Evolutionary conservation across 2,113 vertebrate genomes (phyloP).

Genomic region (Lethenteron camtschaticum): DNA sequence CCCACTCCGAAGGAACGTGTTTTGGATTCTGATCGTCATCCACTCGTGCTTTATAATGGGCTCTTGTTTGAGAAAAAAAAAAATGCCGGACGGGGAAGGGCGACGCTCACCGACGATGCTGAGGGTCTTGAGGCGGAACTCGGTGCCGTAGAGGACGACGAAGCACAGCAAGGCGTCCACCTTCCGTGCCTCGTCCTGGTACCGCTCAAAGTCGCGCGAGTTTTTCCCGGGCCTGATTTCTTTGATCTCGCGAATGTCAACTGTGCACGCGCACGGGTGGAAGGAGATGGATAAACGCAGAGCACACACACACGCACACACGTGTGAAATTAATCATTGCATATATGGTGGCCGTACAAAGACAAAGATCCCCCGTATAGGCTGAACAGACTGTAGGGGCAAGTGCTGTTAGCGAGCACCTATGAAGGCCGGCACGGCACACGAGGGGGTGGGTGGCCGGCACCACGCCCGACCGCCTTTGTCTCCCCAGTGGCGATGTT

Average conservation of each 20-base stretch:
- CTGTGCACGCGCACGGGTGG: constrained; percentile 16
- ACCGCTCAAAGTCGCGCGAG: constrained; percentile 52
- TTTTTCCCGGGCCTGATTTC: constrained; percentile 50
- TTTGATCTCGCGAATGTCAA: constrained; percentile 51
- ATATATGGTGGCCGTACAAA: too few relatives aligned
- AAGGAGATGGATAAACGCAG: neutral
- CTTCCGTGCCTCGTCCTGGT: constrained; percentile 46
- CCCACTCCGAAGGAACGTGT: too few relatives aligned
- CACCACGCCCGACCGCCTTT: too few relatives aligned
- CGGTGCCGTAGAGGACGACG: constrained; percentile 46
- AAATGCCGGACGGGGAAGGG: neutral
- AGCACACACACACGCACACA: constrained; percentile 2
- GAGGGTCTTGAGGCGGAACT: constrained; percentile 45
- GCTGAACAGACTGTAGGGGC: too few relatives aligned
- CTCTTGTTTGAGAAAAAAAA: neutral
- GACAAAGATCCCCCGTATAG: too few relatives aligned
- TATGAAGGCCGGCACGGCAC: too few relatives aligned
- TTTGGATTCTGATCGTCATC: too few relatives aligned
- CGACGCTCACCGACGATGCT: constrained; percentile 34
- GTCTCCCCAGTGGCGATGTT: too few relatives aligned
- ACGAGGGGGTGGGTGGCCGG: too few relatives aligned
- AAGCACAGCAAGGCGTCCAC: constrained; percentile 43
- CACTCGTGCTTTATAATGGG: neutral
- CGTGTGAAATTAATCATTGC: neutral
- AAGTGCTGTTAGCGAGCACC: too few relatives aligned